Conservation (phyloP, 2,888 invertebrate species). For the Stenodera caucasica region DNA sequence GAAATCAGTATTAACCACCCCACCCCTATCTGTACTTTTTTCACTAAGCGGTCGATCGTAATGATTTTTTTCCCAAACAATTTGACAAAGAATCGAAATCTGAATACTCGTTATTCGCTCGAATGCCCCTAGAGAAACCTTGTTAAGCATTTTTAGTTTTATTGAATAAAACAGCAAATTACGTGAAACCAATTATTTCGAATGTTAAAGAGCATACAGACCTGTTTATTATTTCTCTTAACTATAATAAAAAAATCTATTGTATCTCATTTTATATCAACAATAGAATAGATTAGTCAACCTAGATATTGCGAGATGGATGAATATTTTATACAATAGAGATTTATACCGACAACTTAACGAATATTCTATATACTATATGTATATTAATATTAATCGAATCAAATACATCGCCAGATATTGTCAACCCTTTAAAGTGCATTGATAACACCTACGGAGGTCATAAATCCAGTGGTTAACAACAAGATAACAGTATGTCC, state of each 20-base stretch:
- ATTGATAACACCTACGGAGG: neutral
- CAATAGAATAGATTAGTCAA: constrained; percentile 24
- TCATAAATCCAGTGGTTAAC: neutral
- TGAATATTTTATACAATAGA: constrained; percentile 11
- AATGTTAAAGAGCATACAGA: neutral
- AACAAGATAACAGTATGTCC: constrained; percentile 13
- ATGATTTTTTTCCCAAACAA: neutral
- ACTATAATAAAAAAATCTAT: constrained; percentile 29
- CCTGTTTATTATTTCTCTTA: constrained; percentile 23
- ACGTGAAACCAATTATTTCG: too few species aligned
- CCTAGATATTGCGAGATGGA: constrained; percentile 8
- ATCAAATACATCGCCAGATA: neutral
- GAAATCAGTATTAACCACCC: neutral
- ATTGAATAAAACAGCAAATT: too few species aligned
- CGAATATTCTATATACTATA: neutral
- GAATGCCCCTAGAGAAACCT: too few species aligned
- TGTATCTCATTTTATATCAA: constrained; percentile 17
- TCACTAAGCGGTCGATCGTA: neutral
- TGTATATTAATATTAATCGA: neutral
- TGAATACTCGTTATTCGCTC: too few species aligned
- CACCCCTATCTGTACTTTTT: neutral
- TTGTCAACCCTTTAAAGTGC: neutral
- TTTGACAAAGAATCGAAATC: neutral
- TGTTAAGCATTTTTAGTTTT: too few species aligned
- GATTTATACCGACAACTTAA: neutral